These are phyloP conservation scores for Trypoxylus dichotomus DNA, from an alignment of 1,140 invertebrate genomes.

Conservation along the genomic window DNA sequence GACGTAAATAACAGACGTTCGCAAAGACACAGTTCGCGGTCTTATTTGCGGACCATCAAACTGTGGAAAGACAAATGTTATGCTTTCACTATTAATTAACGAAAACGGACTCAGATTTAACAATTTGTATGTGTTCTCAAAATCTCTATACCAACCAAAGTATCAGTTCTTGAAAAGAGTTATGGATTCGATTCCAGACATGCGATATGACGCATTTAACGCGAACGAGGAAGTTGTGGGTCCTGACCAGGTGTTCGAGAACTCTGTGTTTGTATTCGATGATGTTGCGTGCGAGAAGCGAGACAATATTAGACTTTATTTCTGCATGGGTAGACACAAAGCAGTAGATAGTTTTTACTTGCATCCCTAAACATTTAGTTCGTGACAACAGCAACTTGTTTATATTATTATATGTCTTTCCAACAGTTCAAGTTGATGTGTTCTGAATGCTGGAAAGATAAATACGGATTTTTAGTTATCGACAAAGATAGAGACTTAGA, in stretches of 20 bases:
- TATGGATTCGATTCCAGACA: slow-evolving; percentile 34
- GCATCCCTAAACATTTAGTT: slow-evolving; percentile 53
- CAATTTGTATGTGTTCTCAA: slow-evolving; percentile 40
- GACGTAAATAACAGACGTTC: not conserved
- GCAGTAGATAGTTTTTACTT: slow-evolving; percentile 45
- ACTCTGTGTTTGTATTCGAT: slow-evolving; percentile 53
- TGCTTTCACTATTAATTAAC: slow-evolving; percentile 34
- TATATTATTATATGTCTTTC: slow-evolving; percentile 41
- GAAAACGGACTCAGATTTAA: slow-evolving; percentile 40
- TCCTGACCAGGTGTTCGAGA: slow-evolving; percentile 39
- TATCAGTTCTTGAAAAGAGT: slow-evolving; percentile 38
- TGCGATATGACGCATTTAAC: slow-evolving; percentile 44
- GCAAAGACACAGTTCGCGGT: slow-evolving; percentile 34
- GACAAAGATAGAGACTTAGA: not conserved
- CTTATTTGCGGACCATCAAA: slow-evolving; percentile 36
- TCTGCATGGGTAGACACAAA: slow-evolving; percentile 49
- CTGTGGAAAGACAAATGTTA: slow-evolving; percentile 40
- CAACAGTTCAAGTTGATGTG: not conserved
- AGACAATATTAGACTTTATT: slow-evolving; percentile 46
- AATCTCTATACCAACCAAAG: slow-evolving; percentile 41
- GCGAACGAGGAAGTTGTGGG: slow-evolving; percentile 46
- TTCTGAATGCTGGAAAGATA: not conserved
- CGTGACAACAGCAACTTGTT: slow-evolving; percentile 53
- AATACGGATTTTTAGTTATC: not conserved
- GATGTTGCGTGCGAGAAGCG: slow-evolving; percentile 52